phyloP scores from a whole-genome alignment of 2,113 vertebrate species.

The Bombycilla garrulus region DNA sequence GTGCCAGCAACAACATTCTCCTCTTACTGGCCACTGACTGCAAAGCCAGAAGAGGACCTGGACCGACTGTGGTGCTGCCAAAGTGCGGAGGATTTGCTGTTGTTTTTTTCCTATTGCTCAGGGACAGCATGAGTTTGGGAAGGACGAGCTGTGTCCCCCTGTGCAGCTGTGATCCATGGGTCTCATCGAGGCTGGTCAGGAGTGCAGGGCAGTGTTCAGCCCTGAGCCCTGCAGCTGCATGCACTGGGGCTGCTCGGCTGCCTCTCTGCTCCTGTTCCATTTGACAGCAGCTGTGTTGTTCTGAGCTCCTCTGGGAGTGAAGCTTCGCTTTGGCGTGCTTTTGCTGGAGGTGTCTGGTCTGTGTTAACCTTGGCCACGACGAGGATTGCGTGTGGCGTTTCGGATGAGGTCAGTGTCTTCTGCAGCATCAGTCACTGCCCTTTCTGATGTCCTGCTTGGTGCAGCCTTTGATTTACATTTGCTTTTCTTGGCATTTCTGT shows the following conservation, averaged over 20 bases:
- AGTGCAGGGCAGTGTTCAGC: neutral
- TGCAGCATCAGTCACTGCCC: neutral
- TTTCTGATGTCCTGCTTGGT: neutral
- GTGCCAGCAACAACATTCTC: neutral
- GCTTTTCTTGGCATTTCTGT: neutral
- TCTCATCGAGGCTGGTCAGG: neutral
- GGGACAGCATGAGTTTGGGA: neutral
- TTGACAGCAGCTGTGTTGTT: neutral
- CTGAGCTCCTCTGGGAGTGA: neutral
- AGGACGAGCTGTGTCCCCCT: neutral
- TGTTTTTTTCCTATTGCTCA: neutral
- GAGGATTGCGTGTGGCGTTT: neutral
- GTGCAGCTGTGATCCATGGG: neutral
- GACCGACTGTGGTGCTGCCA: neutral
- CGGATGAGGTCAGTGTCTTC: neutral
- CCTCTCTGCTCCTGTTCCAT: neutral
- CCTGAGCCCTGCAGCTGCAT: neutral
- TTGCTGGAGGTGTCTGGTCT: neutral
- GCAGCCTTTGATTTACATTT: neutral
- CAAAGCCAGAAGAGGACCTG: neutral
- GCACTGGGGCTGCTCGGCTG: neutral
- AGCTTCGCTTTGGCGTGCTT: neutral
- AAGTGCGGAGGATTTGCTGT: neutral
- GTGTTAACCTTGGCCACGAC: neutral
- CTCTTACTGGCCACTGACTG: neutral